Percentiles rank a stretch among this genome's conserved stretches.
These are phyloP conservation scores for Vulpes ferrilata DNA, from an alignment of 2,113 vertebrate species.

Conservation along the genomic window DNA sequence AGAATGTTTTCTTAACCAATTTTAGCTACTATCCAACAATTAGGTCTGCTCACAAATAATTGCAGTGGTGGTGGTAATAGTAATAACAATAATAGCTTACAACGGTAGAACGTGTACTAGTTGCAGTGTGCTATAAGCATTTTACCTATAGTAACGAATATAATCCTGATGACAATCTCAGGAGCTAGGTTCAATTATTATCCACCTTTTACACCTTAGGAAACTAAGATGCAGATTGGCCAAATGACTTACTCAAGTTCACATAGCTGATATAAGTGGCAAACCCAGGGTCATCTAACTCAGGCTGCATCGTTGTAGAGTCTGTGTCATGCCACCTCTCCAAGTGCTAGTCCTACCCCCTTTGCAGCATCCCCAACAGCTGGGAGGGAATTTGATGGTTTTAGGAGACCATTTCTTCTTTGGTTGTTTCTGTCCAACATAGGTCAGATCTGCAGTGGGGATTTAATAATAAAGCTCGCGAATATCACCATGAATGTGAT, in stretches of 20 bases:
- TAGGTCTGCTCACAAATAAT: background rate
- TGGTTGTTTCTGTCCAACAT: background rate
- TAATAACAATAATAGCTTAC: background rate
- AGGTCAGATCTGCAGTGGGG: background rate
- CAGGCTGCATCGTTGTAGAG: background rate
- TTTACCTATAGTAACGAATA: background rate
- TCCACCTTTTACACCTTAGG: background rate
- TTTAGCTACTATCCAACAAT: background rate
- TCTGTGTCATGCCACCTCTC: background rate
- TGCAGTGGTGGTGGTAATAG: background rate
- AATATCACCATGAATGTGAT: background rate
- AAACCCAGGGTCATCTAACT: background rate
- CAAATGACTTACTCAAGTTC: background rate
- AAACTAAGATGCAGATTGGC: background rate
- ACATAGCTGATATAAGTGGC: background rate
- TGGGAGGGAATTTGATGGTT: background rate
- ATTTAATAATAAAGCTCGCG: background rate
- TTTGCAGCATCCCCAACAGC: background rate
- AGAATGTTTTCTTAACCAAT: background rate
- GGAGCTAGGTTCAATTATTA: background rate
- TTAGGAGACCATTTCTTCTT: background rate
- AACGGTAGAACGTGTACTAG: background rate
- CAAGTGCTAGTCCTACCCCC: too few species aligned
- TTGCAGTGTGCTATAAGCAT: background rate
- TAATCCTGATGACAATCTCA: background rate